These are phyloP conservation scores for Eleutherodactylus coqui DNA, from an alignment of 2,797 vertebrate species.

Conservation along the genomic window DNA sequence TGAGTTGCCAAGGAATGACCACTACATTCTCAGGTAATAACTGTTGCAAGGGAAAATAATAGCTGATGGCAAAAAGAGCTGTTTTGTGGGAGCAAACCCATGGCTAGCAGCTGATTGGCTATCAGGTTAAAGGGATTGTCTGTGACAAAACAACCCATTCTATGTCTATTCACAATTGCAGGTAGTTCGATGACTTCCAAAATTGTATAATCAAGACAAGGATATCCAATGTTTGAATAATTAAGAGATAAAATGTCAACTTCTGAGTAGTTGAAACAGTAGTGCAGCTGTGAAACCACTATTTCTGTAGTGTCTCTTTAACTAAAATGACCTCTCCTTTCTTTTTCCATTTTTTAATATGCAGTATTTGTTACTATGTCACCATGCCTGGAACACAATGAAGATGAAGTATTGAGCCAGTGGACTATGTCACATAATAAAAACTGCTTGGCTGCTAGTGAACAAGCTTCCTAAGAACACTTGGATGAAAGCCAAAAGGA, in stretches of 20 bases:
- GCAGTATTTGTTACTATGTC: conserved; percentile 12
- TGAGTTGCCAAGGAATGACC: too few relatives aligned
- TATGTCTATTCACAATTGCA: neutral
- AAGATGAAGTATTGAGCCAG: conserved; percentile 8
- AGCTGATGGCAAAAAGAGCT: too few relatives aligned
- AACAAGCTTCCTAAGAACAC: neutral
- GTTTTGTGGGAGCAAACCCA: too few relatives aligned
- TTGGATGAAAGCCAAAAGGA: conserved; percentile 31
- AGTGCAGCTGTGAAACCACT: neutral
- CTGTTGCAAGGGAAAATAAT: too few relatives aligned
- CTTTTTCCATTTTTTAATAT: conserved; percentile 12
- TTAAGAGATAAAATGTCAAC: neutral
- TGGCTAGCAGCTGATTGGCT: neutral
- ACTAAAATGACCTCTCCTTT: neutral
- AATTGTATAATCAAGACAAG: neutral
- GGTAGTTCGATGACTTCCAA: neutral
- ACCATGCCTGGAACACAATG: conserved; percentile 15
- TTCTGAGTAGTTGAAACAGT: neutral
- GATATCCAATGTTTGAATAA: neutral
- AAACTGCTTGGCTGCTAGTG: conserved; percentile 5
- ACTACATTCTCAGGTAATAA: too few relatives aligned
- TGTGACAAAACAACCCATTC: neutral
- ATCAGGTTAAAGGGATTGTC: neutral
- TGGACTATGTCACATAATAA: conserved; percentile 30
- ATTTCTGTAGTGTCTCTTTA: conserved; percentile 1